phyloP scores from a whole-genome alignment of 2,797 vertebrate species.

The Sebastes miniatus region DNA sequence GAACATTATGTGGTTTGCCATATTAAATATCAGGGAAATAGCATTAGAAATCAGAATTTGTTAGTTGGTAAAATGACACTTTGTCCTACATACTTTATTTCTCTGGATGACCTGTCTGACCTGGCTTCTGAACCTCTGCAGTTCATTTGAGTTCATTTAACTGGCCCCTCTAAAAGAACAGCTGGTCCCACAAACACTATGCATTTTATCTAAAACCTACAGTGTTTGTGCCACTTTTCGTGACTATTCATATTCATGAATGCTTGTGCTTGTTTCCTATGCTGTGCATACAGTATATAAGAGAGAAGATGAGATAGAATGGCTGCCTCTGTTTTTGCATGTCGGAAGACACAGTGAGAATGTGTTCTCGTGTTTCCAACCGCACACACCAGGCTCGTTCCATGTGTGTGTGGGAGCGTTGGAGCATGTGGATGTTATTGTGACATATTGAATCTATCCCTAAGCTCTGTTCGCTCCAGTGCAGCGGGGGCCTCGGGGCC shows the following conservation, averaged over 20 bases:
- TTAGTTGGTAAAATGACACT: background rate
- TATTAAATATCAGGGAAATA: background rate
- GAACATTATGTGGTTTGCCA: background rate
- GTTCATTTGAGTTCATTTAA: background rate
- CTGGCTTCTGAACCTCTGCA: background rate
- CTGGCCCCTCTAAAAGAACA: background rate
- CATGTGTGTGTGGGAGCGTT: background rate
- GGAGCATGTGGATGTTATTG: slow-evolving; percentile 43
- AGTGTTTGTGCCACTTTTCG: background rate
- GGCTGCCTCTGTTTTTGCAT: background rate
- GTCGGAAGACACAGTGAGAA: background rate
- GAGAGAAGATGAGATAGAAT: background rate
- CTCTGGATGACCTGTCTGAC: background rate
- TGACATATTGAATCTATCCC: slow-evolving; percentile 69
- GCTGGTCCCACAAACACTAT: background rate
- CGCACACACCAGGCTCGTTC: background rate
- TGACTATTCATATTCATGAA: background rate
- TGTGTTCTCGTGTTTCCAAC: background rate
- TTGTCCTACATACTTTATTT: background rate
- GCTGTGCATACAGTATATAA: background rate
- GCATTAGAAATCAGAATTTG: background rate
- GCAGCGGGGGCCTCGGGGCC: slow-evolving; percentile 52
- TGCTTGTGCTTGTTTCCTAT: background rate
- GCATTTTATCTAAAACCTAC: background rate
- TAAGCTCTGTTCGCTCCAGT: slow-evolving; percentile 59